Conservation (phyloP, 2,797 vertebrate genomes). For the Artibeus lituratus region DNA sequence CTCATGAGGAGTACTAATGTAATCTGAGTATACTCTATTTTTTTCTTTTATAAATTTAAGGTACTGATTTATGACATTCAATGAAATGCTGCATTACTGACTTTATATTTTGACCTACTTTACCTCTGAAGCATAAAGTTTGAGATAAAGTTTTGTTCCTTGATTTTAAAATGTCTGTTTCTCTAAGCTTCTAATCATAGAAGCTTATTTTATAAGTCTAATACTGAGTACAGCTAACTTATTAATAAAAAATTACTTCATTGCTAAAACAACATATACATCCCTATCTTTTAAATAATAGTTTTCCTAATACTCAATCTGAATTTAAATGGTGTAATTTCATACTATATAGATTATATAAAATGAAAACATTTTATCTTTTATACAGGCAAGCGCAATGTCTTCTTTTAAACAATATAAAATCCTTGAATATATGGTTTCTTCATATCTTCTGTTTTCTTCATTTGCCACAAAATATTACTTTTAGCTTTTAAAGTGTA, state of each 20-base stretch:
- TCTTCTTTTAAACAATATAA: neutral
- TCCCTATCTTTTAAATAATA: neutral
- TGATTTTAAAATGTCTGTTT: constrained; percentile 68
- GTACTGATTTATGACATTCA: constrained; percentile 64
- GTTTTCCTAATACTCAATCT: constrained; percentile 2
- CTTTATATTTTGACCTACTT: constrained; percentile 41
- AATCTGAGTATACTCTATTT: constrained; percentile 75
- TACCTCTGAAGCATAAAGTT: constrained; percentile 50
- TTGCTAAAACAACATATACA: neutral
- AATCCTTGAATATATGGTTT: neutral
- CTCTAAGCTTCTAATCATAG: constrained; percentile 65
- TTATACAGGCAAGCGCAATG: neutral
- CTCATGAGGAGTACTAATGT: constrained; percentile 73
- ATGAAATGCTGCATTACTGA: constrained; percentile 63
- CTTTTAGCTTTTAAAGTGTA: constrained; percentile 29
- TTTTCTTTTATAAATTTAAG: constrained; percentile 57
- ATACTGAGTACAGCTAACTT: neutral
- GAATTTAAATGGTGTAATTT: constrained; percentile 29
- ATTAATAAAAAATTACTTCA: neutral
- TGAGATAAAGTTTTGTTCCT: constrained; percentile 62
- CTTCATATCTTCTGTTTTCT: constrained; percentile 9
- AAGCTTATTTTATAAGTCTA: constrained; percentile 65
- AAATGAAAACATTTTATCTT: neutral
- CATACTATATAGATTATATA: neutral
- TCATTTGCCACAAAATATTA: constrained; percentile 1